Percentiles rank a stretch among this genome's conserved stretches.
Evolutionary conservation across 2,797 vertebrate species (phyloP).

Genomic region (Dipus sagitta): DNA sequence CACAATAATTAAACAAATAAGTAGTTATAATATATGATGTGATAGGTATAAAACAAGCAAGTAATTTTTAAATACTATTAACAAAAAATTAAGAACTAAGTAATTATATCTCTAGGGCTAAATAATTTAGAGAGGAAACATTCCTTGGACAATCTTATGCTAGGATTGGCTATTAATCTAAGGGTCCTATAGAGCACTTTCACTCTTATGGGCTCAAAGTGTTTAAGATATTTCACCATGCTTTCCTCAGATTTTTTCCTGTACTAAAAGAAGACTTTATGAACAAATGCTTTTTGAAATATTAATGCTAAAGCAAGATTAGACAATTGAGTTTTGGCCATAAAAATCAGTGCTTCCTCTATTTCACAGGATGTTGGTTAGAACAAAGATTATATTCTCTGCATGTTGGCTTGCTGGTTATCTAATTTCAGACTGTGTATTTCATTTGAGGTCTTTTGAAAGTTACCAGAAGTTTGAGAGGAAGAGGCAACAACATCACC

Average conservation of each 20-base stretch:
- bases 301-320: not conserved
- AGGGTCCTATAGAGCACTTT: not conserved
- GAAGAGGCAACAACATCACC: not conserved
- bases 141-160: not conserved
- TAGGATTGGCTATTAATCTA: not conserved
- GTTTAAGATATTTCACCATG: not conserved
- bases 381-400: constrained; percentile 1
- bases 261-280: not conserved
- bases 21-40: constrained; percentile 26
- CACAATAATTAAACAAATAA: constrained; percentile 16
- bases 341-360: not conserved
- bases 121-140: not conserved
- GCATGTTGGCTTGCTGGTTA: not conserved
- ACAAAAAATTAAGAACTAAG: constrained; percentile 15
- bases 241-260: not conserved
- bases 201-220: not conserved
- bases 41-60: not conserved
- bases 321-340: not conserved
- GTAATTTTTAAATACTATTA: constrained; percentile 8
- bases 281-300: not conserved
- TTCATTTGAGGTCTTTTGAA: not conserved
- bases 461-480: not conserved
- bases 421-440: not conserved
- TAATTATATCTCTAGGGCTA: not conserved
- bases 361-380: constrained; percentile 14